These are phyloP conservation scores for Mastomys natalensis DNA, from an alignment of 2,113 vertebrate species.

Conservation along the genomic window DNA sequence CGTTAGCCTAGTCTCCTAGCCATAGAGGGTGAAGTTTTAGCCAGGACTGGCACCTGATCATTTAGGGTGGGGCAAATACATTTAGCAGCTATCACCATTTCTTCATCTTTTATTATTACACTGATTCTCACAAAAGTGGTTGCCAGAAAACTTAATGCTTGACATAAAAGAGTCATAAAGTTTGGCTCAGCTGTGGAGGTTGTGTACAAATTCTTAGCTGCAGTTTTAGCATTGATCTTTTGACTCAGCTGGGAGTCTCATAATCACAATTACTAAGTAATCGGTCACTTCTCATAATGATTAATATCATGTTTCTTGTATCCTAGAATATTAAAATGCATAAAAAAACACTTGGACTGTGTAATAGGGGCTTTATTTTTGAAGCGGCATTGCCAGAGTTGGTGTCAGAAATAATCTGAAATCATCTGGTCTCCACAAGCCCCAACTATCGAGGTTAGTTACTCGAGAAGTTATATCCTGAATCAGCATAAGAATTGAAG, in stretches of 20 bases:
- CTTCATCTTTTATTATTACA: neutral
- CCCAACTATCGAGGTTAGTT: slow-evolving; percentile 52
- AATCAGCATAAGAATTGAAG: slow-evolving; percentile 57
- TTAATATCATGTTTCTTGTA: slow-evolving; percentile 24
- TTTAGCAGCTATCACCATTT: slow-evolving; percentile 22
- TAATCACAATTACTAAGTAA: slow-evolving; percentile 28
- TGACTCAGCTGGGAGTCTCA: neutral
- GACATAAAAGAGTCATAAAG: slow-evolving; percentile 33
- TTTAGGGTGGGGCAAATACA: slow-evolving; percentile 18
- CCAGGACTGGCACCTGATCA: neutral
- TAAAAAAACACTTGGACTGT: neutral
- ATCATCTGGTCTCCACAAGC: slow-evolving; percentile 25
- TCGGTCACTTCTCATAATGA: neutral
- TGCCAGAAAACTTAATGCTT: slow-evolving; percentile 30
- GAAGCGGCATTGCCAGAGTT: slow-evolving; percentile 54
- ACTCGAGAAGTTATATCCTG: slow-evolving; percentile 64
- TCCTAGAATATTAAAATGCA: slow-evolving; percentile 23
- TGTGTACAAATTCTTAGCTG: slow-evolving; percentile 32
- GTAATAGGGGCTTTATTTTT: slow-evolving; percentile 52
- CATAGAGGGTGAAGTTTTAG: slow-evolving; percentile 35
- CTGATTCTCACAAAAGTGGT: slow-evolving; percentile 1
- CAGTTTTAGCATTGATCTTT: neutral
- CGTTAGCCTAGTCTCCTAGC: neutral
- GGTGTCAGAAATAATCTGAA: slow-evolving; percentile 44
- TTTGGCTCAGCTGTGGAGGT: slow-evolving; percentile 29